Evolutionary conservation across 2,888 invertebrate species (phyloP), one percentile per base, ranked within the genome.

Genomic region (Heliconius hortense): DNA sequence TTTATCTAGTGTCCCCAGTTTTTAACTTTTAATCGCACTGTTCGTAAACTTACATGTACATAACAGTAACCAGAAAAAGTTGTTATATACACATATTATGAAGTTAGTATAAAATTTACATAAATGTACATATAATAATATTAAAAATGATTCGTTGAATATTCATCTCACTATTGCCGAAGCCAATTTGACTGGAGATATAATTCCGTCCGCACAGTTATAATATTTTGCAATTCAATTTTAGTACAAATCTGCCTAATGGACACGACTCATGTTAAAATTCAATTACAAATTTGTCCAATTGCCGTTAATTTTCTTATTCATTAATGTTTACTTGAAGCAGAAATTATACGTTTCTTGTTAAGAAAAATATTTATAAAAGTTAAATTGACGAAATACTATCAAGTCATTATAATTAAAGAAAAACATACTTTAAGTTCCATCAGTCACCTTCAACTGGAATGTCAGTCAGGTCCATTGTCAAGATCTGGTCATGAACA

Each of bases 151-250:
- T 21, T 43, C 39, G 24, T 43, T 67, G 68, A 62, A 74, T 74
- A 74, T 68, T 62, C 68, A 68, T 48, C 31, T n/a, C 26, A 68
- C 74, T 69, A 69, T 43, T 35, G 35, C 10, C 62, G 31, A 69
- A 69, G 68, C 48, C 84, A 76, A 87, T 75, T 75, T 18, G 26
- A 56, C 48, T 59, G 15, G 31, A 66, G 71, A 70, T 75, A 66
- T 66, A 66, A 64, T 71, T 64, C 26, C 39, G 59, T 63, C 60
- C 66, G 63, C 60, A 70, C 28, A 24, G 64, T 59, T 75, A 71
- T 71, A 75, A 73, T 70, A 75, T 75, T 75, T 73, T 73, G 75
- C 60, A 67, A 77, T 77, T 75, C 75, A 73, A 77, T 77, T 77
- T 75, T 53, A 15, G 63, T 48, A 72, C 73, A 66, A 75, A 71